Evolutionary conservation across 1,140 invertebrate genomes (phyloP), one percentile per base, ranked within the genome.

Genomic region (Neodiprion virginianus): DNA sequence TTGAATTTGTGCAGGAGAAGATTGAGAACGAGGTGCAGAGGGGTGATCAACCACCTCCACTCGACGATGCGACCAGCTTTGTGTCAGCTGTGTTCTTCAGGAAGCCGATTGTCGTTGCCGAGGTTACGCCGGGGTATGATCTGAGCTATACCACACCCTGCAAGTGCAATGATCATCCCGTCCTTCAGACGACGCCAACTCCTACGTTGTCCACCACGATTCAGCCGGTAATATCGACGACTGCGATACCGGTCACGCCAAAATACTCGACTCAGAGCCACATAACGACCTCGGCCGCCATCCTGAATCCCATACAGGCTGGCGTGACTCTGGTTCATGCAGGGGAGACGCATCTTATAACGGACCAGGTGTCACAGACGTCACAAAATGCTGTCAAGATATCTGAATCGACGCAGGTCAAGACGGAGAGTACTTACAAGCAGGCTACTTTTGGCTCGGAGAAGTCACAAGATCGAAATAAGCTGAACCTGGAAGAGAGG

Each of bases 251-350:
- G 7, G 76, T 69, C 17, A 72, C 73, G 0, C 72, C 76, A 1
- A 74, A 71, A 67, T 61, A 65, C 11, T 50, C 49, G 53, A 49
- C n/a, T 14, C 50, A 65, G 17, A 23, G 50, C 0, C 71, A 61
- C 7, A 72, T 77, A 17, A 84, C 82, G 3, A 82, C 82, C 0
- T 85, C 86, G 0, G 78, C 84, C 2, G 69, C 82, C 0, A 79
- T 88, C 17, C 17, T 89, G 7, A 89, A 88, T 48, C 83, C 88
- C 1, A 83, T 90, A n/a, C 88, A 89, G 66, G 89, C 87, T 0
- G 88, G 87, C 1, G 83, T 90, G 3, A 81, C 87, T 0, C 69
- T 90, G 2, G 75, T 87, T 17, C 87, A 88, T 68, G 81, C 82
- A 0, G 82, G 78, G 0, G 76, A 86, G 21, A 76, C 80, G 7